These are phyloP conservation scores for Agrochola macilenta DNA, from an alignment of 2,888 invertebrate species.

Conservation along the genomic window DNA sequence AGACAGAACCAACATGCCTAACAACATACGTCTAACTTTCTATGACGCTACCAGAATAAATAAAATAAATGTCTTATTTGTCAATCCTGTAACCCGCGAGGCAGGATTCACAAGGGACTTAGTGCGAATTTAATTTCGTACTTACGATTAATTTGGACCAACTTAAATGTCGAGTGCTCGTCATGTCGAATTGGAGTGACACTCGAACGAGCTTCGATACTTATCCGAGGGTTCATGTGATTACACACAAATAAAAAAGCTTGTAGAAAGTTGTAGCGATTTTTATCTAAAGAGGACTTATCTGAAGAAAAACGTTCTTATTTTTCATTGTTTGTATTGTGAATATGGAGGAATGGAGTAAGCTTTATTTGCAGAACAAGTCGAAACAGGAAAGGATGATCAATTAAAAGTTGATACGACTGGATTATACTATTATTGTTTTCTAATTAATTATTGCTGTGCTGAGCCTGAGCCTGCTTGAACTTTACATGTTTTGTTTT, in stretches of 20 bases:
- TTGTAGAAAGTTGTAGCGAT: conserved; percentile 8
- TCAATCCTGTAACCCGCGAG: conserved; percentile 19
- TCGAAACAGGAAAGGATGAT: background rate
- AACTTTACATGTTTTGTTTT: background rate
- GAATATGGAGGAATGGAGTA: background rate
- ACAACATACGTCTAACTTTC: background rate
- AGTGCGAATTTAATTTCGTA: conserved; percentile 60
- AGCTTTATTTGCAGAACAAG: conserved; percentile 3
- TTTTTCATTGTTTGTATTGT: conserved; percentile 2
- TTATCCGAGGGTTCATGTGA: conserved; percentile 41
- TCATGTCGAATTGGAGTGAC: conserved; percentile 59
- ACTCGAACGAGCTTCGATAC: conserved; percentile 55
- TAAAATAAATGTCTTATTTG: conserved; percentile 25
- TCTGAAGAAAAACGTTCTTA: background rate
- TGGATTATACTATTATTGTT: background rate
- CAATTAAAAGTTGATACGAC: background rate
- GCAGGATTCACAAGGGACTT: conserved; percentile 34
- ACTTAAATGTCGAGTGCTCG: conserved; percentile 58
- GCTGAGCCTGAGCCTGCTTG: background rate
- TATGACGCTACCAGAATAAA: background rate
- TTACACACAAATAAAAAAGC: conserved; percentile 49
- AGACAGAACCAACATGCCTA: background rate
- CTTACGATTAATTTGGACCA: conserved; percentile 61
- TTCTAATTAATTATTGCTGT: background rate
- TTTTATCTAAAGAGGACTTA: conserved; percentile 7